Base-by-base conservation (phyloP, 2,113 vertebrate genomes). In the Corythornis vintsioides region DNA sequence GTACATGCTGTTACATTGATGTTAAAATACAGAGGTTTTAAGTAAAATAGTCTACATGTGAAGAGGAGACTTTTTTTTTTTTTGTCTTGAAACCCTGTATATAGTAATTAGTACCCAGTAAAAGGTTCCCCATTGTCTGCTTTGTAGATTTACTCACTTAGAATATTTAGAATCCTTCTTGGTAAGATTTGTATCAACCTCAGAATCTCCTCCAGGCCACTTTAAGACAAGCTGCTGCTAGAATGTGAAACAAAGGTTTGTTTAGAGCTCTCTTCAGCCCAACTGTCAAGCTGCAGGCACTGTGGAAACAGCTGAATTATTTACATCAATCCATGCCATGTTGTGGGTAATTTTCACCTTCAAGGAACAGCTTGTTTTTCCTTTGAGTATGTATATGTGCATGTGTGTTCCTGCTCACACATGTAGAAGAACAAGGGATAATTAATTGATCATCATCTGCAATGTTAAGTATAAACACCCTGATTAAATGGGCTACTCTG, bases 261-360 rank as follows among this genome's bases (percentile, higher is more conserved):
- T 79, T 93, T 70, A 83, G 89, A 82, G 25, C 47, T 93, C 55
- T 73, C 33, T 87, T 90, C 47, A 85, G 43, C 21, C 15, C 50
- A 84, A 4, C 42, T 77, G 20, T 66, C 60, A 91, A 78, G 50
- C 33, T 85, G 31, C 66, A 82, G 67, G 52, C 75, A 61, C 35
- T 59, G 60, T 89, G 75, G 71, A 96, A 79, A 70, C 53, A 66
- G 38, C 11, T 91, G 82, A 25, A 91, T 60, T 82, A 72, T 83
- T 93, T 83, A 47, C 24, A 83, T 91, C 52, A 66, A 40, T 80
- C 71, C 43, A 6, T 73, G 47, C 60, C 4, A 3, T 19, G 50
- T 81, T 59, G 84, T 50, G 29, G 48, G 14, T 67, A 74, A 79
- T 85, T 84, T 59, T 89, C 25, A 52, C 31, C 48, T 80, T 85